Base-by-base conservation (phyloP, 2,797 vertebrate genomes). In the Rhinogobio ventralis region DNA sequence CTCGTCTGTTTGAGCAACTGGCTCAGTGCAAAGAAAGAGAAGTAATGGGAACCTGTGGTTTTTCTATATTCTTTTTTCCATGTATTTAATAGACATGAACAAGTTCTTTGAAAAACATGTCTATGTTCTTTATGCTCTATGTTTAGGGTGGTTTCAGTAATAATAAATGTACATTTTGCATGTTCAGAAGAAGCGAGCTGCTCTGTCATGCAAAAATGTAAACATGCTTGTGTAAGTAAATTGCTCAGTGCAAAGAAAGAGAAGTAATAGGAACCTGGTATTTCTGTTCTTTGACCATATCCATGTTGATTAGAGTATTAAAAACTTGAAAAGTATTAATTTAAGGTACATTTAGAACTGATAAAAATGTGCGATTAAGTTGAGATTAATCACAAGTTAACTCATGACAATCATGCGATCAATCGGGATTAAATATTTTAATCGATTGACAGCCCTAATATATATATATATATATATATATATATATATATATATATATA, bases 1-100 rank as follows among this genome's bases (percentile, higher is more conserved):
- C 46, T n/a, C n/a, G n/a, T 78, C 11, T 55, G 83, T 68, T 19
- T 86, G 7, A 68, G 62, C 23, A 68, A 69, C 45, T 84, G 75
- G 74, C 64, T 79, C 10, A 8, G 39, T 49, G 66, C 33, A 79
- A 39, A 30, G 39, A 39, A 53, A 84, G 42, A 84, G 17, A 49
- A 75, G 28, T n/a, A n/a, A n/a, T n/a, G n/a, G n/a, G n/a, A n/a
- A n/a, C n/a, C n/a, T n/a, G n/a, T n/a, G n/a, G n/a, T n/a, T n/a
- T n/a, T n/a, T n/a, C n/a, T n/a, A n/a, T n/a, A n/a, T n/a, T n/a
- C n/a, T n/a, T 57, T 60, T 28, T 13, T 11, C 10, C n/a, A 6
- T 28, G 4, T 13, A 2, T 28, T 62, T 28, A 28, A 60, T 25
- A 60, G n/a, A 60, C 57, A 60, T n/a, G n/a, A n/a, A n/a, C n/a